Conservation (phyloP, 2,888 invertebrate species). For the Ennomos quercinarius region DNA sequence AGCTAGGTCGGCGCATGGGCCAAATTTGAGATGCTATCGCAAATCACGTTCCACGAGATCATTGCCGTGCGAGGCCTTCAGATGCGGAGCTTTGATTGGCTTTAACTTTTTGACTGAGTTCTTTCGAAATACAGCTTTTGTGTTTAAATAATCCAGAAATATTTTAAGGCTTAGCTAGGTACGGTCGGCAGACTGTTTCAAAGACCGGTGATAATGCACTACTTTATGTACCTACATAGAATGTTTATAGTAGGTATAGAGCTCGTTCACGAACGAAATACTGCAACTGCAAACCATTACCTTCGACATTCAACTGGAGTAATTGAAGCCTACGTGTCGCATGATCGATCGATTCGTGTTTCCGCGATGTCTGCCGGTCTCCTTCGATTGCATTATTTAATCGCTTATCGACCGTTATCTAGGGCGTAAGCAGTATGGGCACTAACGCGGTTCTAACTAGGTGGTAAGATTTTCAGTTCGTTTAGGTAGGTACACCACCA, state of each 20-base stretch:
- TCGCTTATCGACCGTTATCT: slow-evolving; percentile 49
- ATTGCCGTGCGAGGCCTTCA: slow-evolving; percentile 26
- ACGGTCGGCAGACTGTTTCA: too few relatives aligned
- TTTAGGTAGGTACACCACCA: too few relatives aligned
- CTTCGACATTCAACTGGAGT: slow-evolving; percentile 4
- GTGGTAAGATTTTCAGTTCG: not conserved
- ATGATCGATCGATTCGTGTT: slow-evolving; percentile 47
- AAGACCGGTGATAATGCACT: too few relatives aligned
- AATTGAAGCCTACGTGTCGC: slow-evolving; percentile 17
- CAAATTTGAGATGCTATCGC: slow-evolving; percentile 34
- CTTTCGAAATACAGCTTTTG: too few relatives aligned
- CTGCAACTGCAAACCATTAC: not conserved
- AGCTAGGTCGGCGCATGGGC: slow-evolving; percentile 23
- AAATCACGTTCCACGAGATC: slow-evolving; percentile 38
- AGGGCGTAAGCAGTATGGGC: slow-evolving; percentile 29
- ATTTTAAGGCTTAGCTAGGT: too few relatives aligned
- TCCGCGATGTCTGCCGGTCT: slow-evolving; percentile 42
- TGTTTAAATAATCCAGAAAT: too few relatives aligned
- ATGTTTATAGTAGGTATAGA: too few relatives aligned
- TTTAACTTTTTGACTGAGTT: slow-evolving; percentile 1
- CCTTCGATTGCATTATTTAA: slow-evolving; percentile 58
- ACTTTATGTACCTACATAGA: too few relatives aligned
- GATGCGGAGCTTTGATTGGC: slow-evolving; percentile 17
- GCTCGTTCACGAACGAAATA: not conserved
- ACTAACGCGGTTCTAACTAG: slow-evolving; percentile 33